A percentile compares a stretch with the other conserved stretches of the same genome.
Conservation (phyloP, 2,888 invertebrate genomes). For the Amiota mariae region DNA sequence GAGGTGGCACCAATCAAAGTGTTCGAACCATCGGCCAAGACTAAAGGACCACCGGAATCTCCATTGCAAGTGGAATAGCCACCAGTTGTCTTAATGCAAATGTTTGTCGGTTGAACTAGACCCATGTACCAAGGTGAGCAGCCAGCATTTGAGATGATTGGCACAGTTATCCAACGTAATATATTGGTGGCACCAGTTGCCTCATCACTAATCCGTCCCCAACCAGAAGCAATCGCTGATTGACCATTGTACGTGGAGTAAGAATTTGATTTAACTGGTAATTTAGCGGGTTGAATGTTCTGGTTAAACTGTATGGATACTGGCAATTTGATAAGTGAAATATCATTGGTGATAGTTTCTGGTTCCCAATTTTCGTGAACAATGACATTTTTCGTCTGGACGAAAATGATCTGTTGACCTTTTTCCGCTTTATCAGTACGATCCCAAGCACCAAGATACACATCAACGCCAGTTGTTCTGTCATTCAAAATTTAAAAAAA, state of each 20-base stretch:
- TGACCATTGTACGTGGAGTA: constrained; percentile 53
- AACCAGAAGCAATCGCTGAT: constrained; percentile 64
- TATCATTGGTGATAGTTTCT: constrained; percentile 70
- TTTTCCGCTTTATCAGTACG: constrained; percentile 54
- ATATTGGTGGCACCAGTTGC: constrained; percentile 51
- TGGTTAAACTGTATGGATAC: constrained; percentile 67
- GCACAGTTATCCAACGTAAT: constrained; percentile 54
- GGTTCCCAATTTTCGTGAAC: constrained; percentile 71
- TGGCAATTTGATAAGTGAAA: constrained; percentile 74
- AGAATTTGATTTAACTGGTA: constrained; percentile 52
- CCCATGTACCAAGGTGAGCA: constrained; percentile 55
- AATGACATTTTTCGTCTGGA: constrained; percentile 51
- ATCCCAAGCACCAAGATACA: constrained; percentile 62
- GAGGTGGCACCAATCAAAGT: constrained; percentile 68
- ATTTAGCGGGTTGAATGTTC: constrained; percentile 54
- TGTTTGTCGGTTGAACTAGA: constrained; percentile 44
- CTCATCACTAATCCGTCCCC: constrained; percentile 65
- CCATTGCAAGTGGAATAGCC: constrained; percentile 68
- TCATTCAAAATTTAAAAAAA: too few relatives aligned
- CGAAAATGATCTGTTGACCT: constrained; percentile 58
- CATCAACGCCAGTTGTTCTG: constrained; percentile 59
- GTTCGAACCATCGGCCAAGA: constrained; percentile 51
- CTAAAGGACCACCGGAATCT: constrained; percentile 71
- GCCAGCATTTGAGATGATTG: constrained; percentile 52
- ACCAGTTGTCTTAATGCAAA: constrained; percentile 64